phyloP scores from a whole-genome alignment of 2,797 vertebrate genomes.

The Netta rufina region DNA sequence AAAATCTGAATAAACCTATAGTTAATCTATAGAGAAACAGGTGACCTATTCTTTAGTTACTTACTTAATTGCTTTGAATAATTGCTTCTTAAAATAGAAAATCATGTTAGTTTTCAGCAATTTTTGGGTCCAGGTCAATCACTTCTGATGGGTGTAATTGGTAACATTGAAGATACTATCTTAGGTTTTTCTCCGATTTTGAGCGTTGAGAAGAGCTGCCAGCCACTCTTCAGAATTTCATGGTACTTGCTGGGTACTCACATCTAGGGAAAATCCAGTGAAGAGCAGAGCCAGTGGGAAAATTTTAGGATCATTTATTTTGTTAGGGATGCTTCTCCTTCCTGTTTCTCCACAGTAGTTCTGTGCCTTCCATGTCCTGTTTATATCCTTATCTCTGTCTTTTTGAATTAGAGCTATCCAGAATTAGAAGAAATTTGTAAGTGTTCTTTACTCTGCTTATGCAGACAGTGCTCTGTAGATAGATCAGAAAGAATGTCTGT shows the following conservation, averaged over 20 bases:
- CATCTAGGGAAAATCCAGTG: not conserved
- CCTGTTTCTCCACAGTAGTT: not conserved
- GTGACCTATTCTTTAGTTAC: slow-evolving; percentile 29
- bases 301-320: not conserved
- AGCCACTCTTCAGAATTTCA: not conserved
- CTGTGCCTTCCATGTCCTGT: not conserved
- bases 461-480: not conserved
- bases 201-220: not conserved
- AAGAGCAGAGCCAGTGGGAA: not conserved
- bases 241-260: not conserved
- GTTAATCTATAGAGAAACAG: not conserved
- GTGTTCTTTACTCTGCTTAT: not conserved
- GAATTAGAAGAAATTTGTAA: not conserved
- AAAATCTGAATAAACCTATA: not conserved
- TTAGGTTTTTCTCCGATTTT: not conserved
- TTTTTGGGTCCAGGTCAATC: not conserved
- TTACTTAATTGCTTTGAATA: slow-evolving; percentile 41
- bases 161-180: not conserved
- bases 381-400: not conserved
- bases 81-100: slow-evolving; percentile 32
- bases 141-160: not conserved
- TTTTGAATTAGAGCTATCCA: not conserved
- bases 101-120: not conserved
- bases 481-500: not conserved
- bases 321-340: not conserved